Percentiles rank a stretch among this genome's conserved stretches.
Conservation (phyloP, 2,113 vertebrate species). For the Stercorarius parasiticus region DNA sequence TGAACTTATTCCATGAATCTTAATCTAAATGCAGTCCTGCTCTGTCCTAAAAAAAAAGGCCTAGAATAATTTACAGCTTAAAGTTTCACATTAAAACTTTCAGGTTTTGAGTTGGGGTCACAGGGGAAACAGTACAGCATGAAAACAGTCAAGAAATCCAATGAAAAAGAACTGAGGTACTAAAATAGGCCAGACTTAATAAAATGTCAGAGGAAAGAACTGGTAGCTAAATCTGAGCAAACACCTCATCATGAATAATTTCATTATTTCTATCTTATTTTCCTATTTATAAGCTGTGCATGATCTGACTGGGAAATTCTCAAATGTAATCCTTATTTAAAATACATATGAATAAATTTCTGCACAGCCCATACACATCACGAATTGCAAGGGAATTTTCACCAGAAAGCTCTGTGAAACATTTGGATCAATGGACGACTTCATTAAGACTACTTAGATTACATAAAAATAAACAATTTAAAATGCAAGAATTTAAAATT, state of each 20-base stretch:
- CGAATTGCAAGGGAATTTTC: not conserved
- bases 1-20: not conserved
- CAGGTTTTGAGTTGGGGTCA: not conserved
- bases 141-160: not conserved
- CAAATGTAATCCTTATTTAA: not conserved
- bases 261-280: not conserved
- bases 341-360: not conserved
- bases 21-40: not conserved
- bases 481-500: not conserved
- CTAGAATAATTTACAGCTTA: not conserved
- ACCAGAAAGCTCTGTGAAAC: not conserved
- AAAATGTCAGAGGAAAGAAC: not conserved
- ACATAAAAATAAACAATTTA: not conserved
- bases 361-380: not conserved
- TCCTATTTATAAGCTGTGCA: not conserved
- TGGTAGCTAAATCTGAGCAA: not conserved
- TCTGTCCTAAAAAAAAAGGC: not conserved
- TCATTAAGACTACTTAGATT: not conserved
- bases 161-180: not conserved
- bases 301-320: not conserved
- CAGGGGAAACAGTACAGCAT: not conserved
- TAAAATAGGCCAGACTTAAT: not conserved
- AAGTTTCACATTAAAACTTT: not conserved
- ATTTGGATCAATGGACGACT: not conserved
- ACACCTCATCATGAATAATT: not conserved